Conservation (phyloP, 35 echinoderm and acorn worm genomes). For the Acanthaster planci region DNA sequence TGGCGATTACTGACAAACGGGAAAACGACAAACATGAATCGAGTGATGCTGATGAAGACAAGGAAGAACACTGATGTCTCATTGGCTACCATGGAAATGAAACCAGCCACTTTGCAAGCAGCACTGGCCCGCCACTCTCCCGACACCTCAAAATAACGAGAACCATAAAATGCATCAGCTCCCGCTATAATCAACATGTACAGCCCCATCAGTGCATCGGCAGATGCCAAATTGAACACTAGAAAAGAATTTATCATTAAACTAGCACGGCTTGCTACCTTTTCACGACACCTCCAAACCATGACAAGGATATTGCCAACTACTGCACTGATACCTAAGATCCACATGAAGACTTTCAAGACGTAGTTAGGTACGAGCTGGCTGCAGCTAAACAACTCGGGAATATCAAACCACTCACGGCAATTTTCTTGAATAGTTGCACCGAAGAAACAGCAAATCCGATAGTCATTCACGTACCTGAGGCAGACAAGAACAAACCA, state of each 20-base stretch:
- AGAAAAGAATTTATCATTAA: slow-evolving; percentile 51
- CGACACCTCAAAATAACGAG: slow-evolving; percentile 60
- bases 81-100: slow-evolving; percentile 64
- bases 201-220: slow-evolving; percentile 78
- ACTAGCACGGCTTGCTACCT: neutral
- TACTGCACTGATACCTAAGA: slow-evolving; percentile 48
- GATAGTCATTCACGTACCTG: slow-evolving; percentile 32
- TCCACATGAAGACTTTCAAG: slow-evolving; percentile 50
- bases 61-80: slow-evolving; percentile 71
- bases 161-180: slow-evolving; percentile 45
- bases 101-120: slow-evolving; percentile 56
- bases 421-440: slow-evolving; percentile 30
- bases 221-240: slow-evolving; percentile 61
- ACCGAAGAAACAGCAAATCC: slow-evolving; percentile 37
- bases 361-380: slow-evolving; percentile 31
- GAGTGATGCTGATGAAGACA: slow-evolving; percentile 58
- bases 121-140: slow-evolving; percentile 47
- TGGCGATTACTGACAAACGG: slow-evolving; percentile 54
- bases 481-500: neutral
- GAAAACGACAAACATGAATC: slow-evolving; percentile 72
- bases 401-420: slow-evolving; percentile 27
- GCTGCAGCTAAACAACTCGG: slow-evolving; percentile 36
- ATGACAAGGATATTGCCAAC: slow-evolving; percentile 38
- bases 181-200: slow-evolving; percentile 72
- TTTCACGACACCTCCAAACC: slow-evolving; percentile 11